These are phyloP conservation scores for Notarius quadriscutis DNA, from an alignment of 2,113 vertebrate species.

Conservation along the genomic window DNA sequence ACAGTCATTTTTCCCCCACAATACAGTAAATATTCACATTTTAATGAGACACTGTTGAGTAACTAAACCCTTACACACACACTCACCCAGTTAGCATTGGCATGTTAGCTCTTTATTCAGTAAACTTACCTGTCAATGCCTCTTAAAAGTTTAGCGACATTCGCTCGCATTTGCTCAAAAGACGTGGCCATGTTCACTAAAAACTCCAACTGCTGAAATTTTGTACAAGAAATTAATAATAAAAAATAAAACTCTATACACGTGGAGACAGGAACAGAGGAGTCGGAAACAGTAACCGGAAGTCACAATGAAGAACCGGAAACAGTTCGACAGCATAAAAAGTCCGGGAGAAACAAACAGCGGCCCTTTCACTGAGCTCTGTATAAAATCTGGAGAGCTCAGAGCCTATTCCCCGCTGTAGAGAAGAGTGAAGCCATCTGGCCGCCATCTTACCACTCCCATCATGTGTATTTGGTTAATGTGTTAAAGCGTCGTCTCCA, in stretches of 20 bases:
- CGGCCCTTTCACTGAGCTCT: too few relatives aligned
- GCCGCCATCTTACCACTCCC: too few relatives aligned
- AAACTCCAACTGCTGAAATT: accelerated
- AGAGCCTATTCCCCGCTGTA: too few relatives aligned
- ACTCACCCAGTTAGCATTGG: background rate
- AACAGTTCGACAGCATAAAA: background rate
- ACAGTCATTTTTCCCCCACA: background rate
- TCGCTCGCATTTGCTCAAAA: conserved; percentile 89
- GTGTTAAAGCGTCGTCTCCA: too few relatives aligned
- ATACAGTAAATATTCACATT: background rate
- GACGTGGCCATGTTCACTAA: conserved; percentile 75
- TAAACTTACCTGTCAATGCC: conserved; percentile 85
- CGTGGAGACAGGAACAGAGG: background rate
- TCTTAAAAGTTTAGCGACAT: conserved; percentile 85
- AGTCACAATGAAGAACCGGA: background rate
- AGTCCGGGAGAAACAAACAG: background rate
- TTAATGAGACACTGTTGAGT: background rate
- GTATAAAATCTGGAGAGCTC: too few relatives aligned
- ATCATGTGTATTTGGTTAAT: too few relatives aligned
- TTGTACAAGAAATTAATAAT: background rate
- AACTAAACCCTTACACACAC: background rate
- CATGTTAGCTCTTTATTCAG: background rate
- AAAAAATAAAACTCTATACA: conserved; percentile 51
- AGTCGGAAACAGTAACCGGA: background rate
- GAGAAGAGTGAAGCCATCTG: too few relatives aligned